Evolutionary conservation across 2,797 vertebrate species (phyloP), one percentile per base, ranked within the genome.

Genomic region (Chrysolophus pictus): DNA sequence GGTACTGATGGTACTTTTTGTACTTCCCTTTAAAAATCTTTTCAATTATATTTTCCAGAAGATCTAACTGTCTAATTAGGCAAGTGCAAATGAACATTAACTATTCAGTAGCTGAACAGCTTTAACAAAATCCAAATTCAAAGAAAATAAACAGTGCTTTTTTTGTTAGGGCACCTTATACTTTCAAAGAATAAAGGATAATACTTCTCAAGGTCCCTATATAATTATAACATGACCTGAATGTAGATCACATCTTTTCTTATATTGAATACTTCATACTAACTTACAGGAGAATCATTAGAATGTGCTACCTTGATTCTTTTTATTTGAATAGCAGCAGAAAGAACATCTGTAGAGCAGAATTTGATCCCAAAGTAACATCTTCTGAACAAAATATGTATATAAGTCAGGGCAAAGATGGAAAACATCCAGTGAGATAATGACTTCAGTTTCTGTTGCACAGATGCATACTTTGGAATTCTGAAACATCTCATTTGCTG

Each of bases 51-150:
- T 46, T 82, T 96, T 80, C 33, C 55, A 80, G 41, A 87, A 93
- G 75, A 6, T 80, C 41, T 60, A 86, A 81, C 9, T 69, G 49
- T 84, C 90, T 92, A 86, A 88, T 91, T 73, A 79, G 26, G 62
- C n/a, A 69, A 69, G 49, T 77, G 44, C 53, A 90, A 91, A 68
- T 75, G 42, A 87, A 72, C 13, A 89, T 51, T 33, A 90, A 83
- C 23, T 35, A 69, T 74, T 72, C 8, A 1, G n/a, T 35, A 74
- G 63, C 22, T 77, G 42, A 90, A 77, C 7, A 79, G 69, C n/a
- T 84, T 74, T 35, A 73, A 74, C 19, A 90, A 88, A 93, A 88
- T 63, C 29, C 28, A 71, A 92, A 81, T 11, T 9, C 24, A 58
- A 81, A 84, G 35, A 55, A 93, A 91, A 91, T 10, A 88, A 94